phyloP scores from a whole-genome alignment of 2,888 invertebrate species.

The Portevinia maculata region DNA sequence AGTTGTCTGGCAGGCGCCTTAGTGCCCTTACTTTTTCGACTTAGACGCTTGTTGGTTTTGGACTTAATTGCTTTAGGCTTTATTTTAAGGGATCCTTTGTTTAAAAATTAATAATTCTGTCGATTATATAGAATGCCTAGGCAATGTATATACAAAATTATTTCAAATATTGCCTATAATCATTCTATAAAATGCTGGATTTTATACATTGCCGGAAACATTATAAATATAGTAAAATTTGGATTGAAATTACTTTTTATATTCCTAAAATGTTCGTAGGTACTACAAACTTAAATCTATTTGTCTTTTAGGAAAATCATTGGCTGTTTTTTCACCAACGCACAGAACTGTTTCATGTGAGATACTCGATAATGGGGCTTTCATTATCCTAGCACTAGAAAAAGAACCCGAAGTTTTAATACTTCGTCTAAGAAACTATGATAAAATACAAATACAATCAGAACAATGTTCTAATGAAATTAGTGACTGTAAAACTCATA shows the following conservation, averaged over 20 bases:
- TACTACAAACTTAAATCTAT: neutral
- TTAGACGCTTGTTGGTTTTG: too few species aligned
- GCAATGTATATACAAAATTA: too few species aligned
- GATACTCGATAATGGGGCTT: conserved; percentile 88
- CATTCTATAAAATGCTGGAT: too few species aligned
- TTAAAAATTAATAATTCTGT: too few species aligned
- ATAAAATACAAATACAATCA: conserved; percentile 71
- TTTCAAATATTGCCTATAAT: too few species aligned
- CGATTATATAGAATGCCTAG: too few species aligned
- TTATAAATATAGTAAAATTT: too few species aligned
- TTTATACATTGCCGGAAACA: too few species aligned
- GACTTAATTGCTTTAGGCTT: too few species aligned
- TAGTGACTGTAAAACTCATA: conserved; percentile 54
- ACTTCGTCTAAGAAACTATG: conserved; percentile 84
- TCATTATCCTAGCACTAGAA: conserved; percentile 88
- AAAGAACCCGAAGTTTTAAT: conserved; percentile 87
- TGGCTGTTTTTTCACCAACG: conserved; percentile 91
- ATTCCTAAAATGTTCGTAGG: neutral
- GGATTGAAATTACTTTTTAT: conserved; percentile 1
- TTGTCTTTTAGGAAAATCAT: conserved; percentile 86
- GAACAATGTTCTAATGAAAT: conserved; percentile 49
- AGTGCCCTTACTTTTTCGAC: too few species aligned
- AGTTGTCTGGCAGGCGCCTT: too few species aligned
- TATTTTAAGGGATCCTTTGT: too few species aligned
- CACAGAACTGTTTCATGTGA: conserved; percentile 90